Conservation (phyloP, 2,113 vertebrate species). For the Clupea harengus region DNA sequence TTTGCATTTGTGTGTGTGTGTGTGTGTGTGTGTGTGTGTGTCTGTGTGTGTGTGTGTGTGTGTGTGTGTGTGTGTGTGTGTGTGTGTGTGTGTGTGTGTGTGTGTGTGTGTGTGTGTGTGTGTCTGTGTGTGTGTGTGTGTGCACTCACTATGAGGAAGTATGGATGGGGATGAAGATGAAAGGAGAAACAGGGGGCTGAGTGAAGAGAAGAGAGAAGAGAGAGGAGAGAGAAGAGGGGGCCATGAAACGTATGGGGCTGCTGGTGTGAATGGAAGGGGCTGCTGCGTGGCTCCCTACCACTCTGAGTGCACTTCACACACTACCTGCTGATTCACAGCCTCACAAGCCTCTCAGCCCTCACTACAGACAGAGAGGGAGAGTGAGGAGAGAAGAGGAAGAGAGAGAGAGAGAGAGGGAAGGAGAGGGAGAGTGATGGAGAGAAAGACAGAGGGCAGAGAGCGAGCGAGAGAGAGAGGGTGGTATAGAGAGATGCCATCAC, state of each 20-base stretch:
- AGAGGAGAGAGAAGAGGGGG: conserved; percentile 3
- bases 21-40: not conserved
- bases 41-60: no score
- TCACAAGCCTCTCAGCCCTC: not conserved
- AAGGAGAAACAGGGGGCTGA: conserved; percentile 15
- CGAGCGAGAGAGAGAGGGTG: no score
- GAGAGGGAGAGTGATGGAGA: not conserved
- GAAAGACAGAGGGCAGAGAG: no score
- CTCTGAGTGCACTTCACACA: conserved; percentile 27
- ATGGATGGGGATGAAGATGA: not conserved
- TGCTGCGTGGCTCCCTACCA: not conserved
- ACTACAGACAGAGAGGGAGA: not conserved
- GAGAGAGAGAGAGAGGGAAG: not conserved
- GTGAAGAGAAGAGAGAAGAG: conserved; percentile 12
- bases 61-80: not conserved
- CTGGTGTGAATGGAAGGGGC: conserved; percentile 19
- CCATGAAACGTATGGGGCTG: conserved; percentile 3
- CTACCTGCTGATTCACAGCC: conserved; percentile 12
- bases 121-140: not conserved
- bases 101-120: not conserved
- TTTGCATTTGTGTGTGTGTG: not conserved
- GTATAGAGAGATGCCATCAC: not conserved
- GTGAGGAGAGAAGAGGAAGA: not conserved
- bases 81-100: not conserved
- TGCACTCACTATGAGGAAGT: conserved; percentile 22